Percentiles rank a stretch among this genome's conserved stretches.
These are phyloP conservation scores for Acanthurus tractus DNA, from an alignment of 2,797 vertebrate species.

Conservation along the genomic window DNA sequence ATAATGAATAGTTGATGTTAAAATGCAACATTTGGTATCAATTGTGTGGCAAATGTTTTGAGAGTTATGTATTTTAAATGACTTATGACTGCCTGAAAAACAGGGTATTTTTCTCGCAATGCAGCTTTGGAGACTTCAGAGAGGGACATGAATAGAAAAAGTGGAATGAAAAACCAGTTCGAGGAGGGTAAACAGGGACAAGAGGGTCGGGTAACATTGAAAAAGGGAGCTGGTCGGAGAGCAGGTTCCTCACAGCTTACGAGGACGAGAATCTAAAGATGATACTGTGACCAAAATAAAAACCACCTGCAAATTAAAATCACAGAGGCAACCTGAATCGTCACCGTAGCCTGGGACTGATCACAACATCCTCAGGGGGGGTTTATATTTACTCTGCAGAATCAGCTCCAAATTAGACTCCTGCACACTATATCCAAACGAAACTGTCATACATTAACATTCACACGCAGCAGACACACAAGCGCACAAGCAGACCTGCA, in stretches of 20 bases:
- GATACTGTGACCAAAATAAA: slow-evolving; percentile 71
- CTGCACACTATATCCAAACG: slow-evolving; percentile 49
- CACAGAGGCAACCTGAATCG: slow-evolving; percentile 34
- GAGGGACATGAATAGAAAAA: neutral
- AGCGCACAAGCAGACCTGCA: slow-evolving; percentile 10
- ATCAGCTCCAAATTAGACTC: slow-evolving; percentile 54
- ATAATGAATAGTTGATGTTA: slow-evolving; percentile 20
- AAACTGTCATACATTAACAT: slow-evolving; percentile 54
- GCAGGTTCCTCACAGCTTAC: slow-evolving; percentile 40
- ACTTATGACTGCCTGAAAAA: neutral
- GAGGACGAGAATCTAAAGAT: slow-evolving; percentile 58
- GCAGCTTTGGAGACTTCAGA: neutral
- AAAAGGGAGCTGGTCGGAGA: slow-evolving; percentile 27
- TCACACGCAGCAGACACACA: slow-evolving; percentile 41
- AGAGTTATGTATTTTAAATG: slow-evolving; percentile 15
- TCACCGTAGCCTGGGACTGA: slow-evolving; percentile 55
- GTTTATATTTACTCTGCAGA: slow-evolving; percentile 42
- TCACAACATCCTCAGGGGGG: slow-evolving; percentile 45
- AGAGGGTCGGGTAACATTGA: slow-evolving; percentile 40
- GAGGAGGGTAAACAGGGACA: slow-evolving; percentile 51
- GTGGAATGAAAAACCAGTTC: slow-evolving; percentile 12
- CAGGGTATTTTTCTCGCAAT: neutral
- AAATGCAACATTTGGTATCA: slow-evolving; percentile 32
- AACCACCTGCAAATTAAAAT: slow-evolving; percentile 71
- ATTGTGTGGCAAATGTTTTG: slow-evolving; percentile 12